These are phyloP conservation scores for Noctilio leporinus DNA, from an alignment of 2,113 vertebrate species.

Conservation along the genomic window DNA sequence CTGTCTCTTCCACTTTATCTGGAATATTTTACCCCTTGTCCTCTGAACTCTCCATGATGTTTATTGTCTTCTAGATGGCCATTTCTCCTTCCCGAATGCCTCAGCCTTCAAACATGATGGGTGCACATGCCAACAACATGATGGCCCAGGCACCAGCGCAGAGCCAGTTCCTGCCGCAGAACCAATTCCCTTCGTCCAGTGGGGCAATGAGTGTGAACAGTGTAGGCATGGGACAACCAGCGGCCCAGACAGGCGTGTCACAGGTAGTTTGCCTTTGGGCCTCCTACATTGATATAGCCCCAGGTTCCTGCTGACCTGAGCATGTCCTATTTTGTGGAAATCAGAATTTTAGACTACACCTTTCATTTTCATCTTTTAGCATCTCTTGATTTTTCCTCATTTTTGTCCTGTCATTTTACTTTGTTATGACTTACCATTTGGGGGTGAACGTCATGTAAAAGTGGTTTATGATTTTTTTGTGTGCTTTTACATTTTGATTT, in stretches of 20 bases:
- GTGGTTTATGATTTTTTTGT: neutral
- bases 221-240: slow-evolving; percentile 85
- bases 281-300: neutral
- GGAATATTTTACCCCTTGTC: neutral
- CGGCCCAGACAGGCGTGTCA: slow-evolving; percentile 83
- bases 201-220: slow-evolving; percentile 90
- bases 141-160: slow-evolving; percentile 87
- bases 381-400: neutral
- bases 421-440: neutral
- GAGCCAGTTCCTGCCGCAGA: slow-evolving; percentile 91
- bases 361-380: neutral
- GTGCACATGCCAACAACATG: slow-evolving; percentile 87
- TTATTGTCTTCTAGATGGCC: slow-evolving; percentile 84
- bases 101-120: slow-evolving; percentile 90
- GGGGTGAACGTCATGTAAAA: neutral
- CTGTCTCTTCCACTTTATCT: neutral
- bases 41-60: neutral
- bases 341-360: neutral
- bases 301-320: neutral
- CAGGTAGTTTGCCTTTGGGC: slow-evolving; percentile 81
- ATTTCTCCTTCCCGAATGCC: slow-evolving; percentile 96
- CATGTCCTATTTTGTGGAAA: neutral
- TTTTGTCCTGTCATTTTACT: neutral
- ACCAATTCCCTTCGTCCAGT: slow-evolving; percentile 84
- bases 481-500: neutral